Evolutionary conservation across 2,797 vertebrate species (phyloP).

Genomic region (Oreochromis mossambicus): DNA sequence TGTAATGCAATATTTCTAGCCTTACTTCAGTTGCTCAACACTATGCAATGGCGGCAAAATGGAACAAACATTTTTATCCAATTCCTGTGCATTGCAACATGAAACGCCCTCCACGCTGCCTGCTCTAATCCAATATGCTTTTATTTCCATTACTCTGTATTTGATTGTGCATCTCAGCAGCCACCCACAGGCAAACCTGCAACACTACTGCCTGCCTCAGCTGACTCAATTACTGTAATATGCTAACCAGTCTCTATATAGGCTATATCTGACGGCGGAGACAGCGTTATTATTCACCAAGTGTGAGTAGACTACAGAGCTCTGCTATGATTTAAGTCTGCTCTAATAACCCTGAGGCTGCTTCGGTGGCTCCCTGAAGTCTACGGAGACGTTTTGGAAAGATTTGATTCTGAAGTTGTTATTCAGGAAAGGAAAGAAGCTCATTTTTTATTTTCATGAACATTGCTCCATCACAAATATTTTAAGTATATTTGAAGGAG

Average conservation of each 20-base stretch:
- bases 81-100: conserved; percentile 49
- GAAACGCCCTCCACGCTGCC: conserved; percentile 45
- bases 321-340: neutral
- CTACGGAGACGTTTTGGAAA: neutral
- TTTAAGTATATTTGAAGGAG: neutral
- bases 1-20: neutral
- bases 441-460: neutral
- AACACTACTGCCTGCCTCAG: conserved; percentile 13
- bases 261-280: conserved; percentile 10
- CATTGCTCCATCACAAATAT: neutral
- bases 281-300: conserved; percentile 25
- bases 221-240: conserved; percentile 56
- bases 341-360: neutral
- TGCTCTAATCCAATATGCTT: conserved; percentile 61
- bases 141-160: conserved; percentile 70
- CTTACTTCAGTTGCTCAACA: neutral
- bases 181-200: conserved; percentile 55
- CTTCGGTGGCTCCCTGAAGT: neutral
- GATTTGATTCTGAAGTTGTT: neutral
- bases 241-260: conserved; percentile 43
- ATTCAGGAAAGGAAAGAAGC: neutral
- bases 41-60: conserved; percentile 31
- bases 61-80: conserved; percentile 54
- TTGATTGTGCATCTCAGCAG: conserved; percentile 66
- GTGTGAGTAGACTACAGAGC: conserved; percentile 2